Conservation (phyloP, 2,888 invertebrate genomes). For the Thymelicus acteon region DNA sequence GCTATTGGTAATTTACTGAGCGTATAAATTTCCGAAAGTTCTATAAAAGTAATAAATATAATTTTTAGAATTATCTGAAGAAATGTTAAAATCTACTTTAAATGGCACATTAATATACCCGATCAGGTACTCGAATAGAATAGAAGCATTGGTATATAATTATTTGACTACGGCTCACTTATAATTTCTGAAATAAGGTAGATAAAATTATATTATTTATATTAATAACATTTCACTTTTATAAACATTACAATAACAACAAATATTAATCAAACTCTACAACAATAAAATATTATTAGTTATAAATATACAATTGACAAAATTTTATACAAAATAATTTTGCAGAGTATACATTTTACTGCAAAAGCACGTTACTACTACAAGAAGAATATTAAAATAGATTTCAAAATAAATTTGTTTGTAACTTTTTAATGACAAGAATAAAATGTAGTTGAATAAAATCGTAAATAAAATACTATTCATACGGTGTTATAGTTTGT, state of each 20-base stretch:
- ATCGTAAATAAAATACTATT: conserved; percentile 29
- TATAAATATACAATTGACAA: conserved; percentile 19
- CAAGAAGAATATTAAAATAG: conserved; percentile 19
- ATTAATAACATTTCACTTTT: not conserved
- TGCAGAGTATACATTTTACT: conserved; percentile 15
- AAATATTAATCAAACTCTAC: conserved; percentile 16
- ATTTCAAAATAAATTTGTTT: conserved; percentile 3
- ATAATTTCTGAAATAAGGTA: not conserved
- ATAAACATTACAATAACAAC: not conserved
- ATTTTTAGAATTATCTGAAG: not conserved
- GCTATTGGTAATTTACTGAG: not conserved
- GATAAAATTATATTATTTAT: not conserved
- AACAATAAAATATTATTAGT: conserved; percentile 16
- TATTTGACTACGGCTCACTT: not conserved
- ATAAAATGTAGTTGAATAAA: conserved; percentile 14
- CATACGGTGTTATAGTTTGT: conserved; percentile 5
- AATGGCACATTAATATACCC: not conserved
- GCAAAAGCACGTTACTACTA: conserved; percentile 14
- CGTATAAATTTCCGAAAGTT: not conserved
- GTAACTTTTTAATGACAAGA: not conserved
- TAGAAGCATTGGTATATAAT: not conserved
- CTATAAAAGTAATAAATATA: not conserved
- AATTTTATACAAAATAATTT: conserved; percentile 21
- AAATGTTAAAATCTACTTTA: not conserved
- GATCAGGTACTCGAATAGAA: not conserved